These are phyloP conservation scores for Atta colombica DNA, from an alignment of 1,140 invertebrate genomes.

Conservation along the genomic window DNA sequence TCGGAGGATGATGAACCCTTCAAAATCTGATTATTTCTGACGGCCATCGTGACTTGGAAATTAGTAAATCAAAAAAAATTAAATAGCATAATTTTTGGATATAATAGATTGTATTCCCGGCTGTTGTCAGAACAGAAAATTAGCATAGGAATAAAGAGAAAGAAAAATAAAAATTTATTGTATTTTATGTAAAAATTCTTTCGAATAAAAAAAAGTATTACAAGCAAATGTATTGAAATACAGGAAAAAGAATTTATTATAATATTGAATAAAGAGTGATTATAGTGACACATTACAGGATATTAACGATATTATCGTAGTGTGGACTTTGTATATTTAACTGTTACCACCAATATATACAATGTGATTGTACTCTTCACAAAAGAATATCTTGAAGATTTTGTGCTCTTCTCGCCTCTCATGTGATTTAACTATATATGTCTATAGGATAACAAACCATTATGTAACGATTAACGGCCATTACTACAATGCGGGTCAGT, in stretches of 20 bases:
- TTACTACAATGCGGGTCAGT: neutral
- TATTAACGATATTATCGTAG: neutral
- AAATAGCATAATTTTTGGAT: neutral
- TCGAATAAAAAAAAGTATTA: neutral
- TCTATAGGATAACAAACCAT: constrained; percentile 19
- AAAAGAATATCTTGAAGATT: constrained; percentile 8
- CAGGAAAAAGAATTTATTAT: neutral
- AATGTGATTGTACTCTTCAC: neutral
- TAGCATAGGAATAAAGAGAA: neutral
- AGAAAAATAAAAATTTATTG: neutral
- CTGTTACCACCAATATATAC: neutral
- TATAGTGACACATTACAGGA: neutral
- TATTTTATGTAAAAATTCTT: neutral
- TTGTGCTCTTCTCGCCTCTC: neutral
- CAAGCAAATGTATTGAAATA: neutral
- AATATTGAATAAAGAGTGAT: neutral
- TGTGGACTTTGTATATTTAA: neutral
- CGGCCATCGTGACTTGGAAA: neutral
- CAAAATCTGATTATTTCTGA: constrained; percentile 21
- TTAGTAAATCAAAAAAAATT: neutral
- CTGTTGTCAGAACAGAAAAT: neutral
- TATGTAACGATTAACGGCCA: constrained; percentile 24
- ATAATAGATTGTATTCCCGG: neutral
- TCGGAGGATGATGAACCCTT: constrained; percentile 2
- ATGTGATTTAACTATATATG: neutral